Evolutionary conservation across 2,797 vertebrate genomes (phyloP).

Genomic region (Sardinella longiceps): DNA sequence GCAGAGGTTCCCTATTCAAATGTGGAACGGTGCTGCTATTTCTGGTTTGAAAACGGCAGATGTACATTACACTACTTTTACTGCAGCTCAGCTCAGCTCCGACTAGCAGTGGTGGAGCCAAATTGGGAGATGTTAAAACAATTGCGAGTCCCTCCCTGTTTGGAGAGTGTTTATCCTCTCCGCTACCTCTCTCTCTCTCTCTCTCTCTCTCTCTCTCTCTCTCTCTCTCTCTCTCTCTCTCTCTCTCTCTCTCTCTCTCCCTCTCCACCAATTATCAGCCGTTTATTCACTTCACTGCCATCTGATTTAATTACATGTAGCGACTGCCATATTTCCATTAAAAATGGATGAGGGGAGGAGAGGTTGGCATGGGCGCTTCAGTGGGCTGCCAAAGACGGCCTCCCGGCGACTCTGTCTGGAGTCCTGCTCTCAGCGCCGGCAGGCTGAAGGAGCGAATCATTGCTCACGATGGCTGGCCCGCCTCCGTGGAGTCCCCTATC

Average conservation of each 20-base stretch:
- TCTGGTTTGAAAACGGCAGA: neutral
- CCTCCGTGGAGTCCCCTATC: neutral
- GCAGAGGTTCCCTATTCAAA: neutral
- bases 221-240: conserved; percentile 7
- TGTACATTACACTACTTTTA: neutral
- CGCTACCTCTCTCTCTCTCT: conserved; percentile 13
- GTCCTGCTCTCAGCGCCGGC: conserved; percentile 17
- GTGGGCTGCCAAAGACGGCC: conserved; percentile 65
- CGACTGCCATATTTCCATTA: conserved; percentile 66
- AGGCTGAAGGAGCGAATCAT: neutral
- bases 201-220: neutral
- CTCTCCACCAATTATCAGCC: conserved; percentile 42
- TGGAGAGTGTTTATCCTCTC: conserved; percentile 4
- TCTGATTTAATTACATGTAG: conserved; percentile 68
- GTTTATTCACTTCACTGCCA: conserved; percentile 62
- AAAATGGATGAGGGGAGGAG: conserved; percentile 59
- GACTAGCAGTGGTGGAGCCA: neutral
- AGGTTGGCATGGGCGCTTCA: conserved; percentile 62
- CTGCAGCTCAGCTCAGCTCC: neutral
- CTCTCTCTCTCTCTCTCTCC: neutral
- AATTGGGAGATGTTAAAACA: neutral
- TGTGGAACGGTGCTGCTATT: neutral
- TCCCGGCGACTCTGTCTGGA: conserved; percentile 62
- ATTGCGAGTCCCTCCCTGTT: neutral
- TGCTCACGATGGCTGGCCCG: neutral